phyloP scores from a whole-genome alignment of 30 jellyfish, hydroid and myxozoan species.

The Clytia hemisphaerica region DNA sequence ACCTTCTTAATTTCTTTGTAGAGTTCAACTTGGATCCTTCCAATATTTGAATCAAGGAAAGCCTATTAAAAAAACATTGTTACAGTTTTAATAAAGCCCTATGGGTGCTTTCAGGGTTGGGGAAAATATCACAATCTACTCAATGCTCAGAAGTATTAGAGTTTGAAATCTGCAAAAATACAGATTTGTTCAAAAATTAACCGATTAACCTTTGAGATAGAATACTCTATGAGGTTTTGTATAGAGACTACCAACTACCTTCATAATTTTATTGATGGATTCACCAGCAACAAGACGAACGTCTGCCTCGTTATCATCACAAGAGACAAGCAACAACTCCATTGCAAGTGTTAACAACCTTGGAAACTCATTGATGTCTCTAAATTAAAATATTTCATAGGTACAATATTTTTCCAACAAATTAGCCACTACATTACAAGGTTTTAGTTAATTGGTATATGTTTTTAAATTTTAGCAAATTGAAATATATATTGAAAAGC shows the following conservation, averaged over 20 bases:
- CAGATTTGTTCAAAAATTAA: too few relatives aligned
- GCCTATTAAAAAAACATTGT: slow-evolving; percentile 34
- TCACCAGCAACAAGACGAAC: slow-evolving; percentile 95
- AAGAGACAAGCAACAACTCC: slow-evolving; percentile 64
- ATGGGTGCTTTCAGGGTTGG: background rate
- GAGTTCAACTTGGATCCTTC: slow-evolving; percentile 79
- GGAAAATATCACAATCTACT: background rate
- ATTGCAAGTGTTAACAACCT: slow-evolving; percentile 59
- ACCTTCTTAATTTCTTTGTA: slow-evolving; percentile 87
- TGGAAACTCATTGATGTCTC: slow-evolving; percentile 76
- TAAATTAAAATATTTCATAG: too few relatives aligned
- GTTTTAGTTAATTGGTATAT: too few relatives aligned
- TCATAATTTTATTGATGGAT: slow-evolving; percentile 67
- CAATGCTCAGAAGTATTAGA: background rate
- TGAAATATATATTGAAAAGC: too few relatives aligned
- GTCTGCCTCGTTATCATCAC: slow-evolving; percentile 93
- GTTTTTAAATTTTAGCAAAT: too few relatives aligned
- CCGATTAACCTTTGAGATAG: background rate
- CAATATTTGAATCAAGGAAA: slow-evolving; percentile 72
- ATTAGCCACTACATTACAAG: too few relatives aligned
- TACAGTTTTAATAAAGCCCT: background rate
- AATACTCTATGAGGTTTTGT: background rate
- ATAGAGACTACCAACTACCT: slow-evolving; percentile 60
- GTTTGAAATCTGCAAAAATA: too few relatives aligned
- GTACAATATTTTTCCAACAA: too few relatives aligned